phyloP scores from a whole-genome alignment of 2,113 vertebrate species.

The Isurus oxyrinchus region DNA sequence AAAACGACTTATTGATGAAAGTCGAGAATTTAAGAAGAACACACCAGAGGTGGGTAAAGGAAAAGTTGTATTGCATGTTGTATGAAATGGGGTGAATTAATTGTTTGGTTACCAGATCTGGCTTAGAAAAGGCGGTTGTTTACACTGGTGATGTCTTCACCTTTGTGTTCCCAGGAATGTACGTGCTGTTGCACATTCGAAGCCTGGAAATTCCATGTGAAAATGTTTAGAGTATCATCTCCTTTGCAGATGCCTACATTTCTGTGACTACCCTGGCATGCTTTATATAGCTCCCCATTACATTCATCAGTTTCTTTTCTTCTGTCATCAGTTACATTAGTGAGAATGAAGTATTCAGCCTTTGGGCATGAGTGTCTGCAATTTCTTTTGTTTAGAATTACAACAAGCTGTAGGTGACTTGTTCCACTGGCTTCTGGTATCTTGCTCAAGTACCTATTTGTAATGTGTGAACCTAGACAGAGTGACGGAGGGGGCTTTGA shows the following conservation, averaged over 20 bases:
- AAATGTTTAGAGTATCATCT: not conserved
- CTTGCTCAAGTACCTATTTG: not conserved
- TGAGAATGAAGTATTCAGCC: not conserved
- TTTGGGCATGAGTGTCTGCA: not conserved
- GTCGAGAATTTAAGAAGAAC: slow-evolving; percentile 98
- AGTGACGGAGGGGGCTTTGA: not conserved
- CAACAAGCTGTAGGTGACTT: not conserved
- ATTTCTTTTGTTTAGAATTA: not conserved
- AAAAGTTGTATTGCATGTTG: not conserved
- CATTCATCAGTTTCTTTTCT: not conserved
- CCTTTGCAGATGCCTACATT: not conserved
- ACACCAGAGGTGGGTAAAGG: slow-evolving; percentile 85
- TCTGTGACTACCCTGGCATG: not conserved
- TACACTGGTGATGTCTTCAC: not conserved
- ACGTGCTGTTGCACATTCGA: not conserved
- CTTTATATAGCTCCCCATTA: not conserved
- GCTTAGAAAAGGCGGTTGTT: not conserved
- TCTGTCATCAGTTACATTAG: not conserved
- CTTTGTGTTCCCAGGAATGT: not conserved
- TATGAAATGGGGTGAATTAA: too few species aligned
- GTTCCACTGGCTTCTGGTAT: not conserved
- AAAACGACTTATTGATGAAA: slow-evolving; percentile 97
- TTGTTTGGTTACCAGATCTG: not conserved
- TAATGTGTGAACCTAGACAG: not conserved
- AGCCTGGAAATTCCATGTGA: not conserved